These are phyloP conservation scores for Sternarchorhynchus goeldii DNA, from an alignment of 2,797 vertebrate species.

Conservation along the genomic window DNA sequence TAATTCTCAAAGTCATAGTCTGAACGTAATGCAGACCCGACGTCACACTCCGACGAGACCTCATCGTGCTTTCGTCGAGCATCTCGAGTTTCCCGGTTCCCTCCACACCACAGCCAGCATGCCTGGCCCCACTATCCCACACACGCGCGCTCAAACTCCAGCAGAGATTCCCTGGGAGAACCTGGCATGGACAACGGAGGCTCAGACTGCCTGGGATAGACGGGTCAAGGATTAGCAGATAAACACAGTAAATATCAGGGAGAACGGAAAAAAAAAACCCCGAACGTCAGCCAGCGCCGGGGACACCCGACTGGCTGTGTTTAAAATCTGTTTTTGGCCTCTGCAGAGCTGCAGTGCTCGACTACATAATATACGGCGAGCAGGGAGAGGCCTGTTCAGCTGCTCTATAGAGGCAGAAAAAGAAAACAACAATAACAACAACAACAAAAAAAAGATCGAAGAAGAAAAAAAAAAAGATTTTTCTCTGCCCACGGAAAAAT, in stretches of 20 bases:
- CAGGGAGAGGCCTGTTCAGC: conserved; percentile 50
- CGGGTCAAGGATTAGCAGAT: conserved; percentile 36
- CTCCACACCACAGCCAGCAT: background rate
- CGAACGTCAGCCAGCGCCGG: background rate
- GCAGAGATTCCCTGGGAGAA: background rate
- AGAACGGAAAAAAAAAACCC: background rate
- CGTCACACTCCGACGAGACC: background rate
- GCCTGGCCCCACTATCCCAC: background rate
- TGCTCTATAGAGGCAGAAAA: conserved; percentile 47
- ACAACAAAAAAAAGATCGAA: background rate
- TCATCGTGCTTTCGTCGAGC: background rate
- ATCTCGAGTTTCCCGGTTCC: background rate
- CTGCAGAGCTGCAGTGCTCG: conserved; percentile 25
- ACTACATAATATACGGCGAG: conserved; percentile 53
- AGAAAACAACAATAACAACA: background rate
- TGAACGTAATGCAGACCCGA: background rate
- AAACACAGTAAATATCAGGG: conserved; percentile 11
- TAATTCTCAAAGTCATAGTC: background rate
- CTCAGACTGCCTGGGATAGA: background rate
- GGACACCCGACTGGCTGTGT: conserved; percentile 42
- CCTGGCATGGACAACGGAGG: background rate
- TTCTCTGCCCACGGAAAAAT: conserved; percentile 46
- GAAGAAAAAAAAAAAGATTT: background rate
- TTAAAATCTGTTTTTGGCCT: conserved; percentile 56
- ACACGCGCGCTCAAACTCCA: background rate